Conservation (phyloP, 2,113 vertebrate genomes). For the Bos indicus region DNA sequence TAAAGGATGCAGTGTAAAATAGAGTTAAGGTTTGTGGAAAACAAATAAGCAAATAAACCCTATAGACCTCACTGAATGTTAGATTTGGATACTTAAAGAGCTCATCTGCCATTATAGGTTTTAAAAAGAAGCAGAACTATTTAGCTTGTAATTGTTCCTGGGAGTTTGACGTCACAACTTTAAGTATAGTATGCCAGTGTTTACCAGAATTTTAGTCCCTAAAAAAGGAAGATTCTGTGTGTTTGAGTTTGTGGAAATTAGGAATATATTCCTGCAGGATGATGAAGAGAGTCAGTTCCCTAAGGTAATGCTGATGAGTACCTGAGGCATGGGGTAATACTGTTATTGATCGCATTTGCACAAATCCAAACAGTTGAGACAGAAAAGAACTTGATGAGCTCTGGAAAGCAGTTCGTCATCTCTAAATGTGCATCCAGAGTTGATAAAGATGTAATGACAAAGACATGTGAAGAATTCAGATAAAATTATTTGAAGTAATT, state of each 20-base stretch:
- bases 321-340: neutral
- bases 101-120: neutral
- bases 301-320: neutral
- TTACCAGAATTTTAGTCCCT: neutral
- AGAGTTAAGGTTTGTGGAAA: neutral
- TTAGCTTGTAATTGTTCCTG: neutral
- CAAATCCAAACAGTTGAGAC: neutral
- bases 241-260: neutral
- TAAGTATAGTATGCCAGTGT: neutral
- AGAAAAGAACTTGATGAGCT: neutral
- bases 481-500: neutral
- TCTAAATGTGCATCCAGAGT: neutral
- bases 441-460: neutral
- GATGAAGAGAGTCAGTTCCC: neutral
- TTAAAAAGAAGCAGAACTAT: neutral
- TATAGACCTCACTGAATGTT: neutral
- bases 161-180: neutral
- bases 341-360: neutral
- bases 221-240: neutral
- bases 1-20: neutral
- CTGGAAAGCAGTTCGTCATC: neutral
- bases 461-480: neutral
- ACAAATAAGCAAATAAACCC: neutral
- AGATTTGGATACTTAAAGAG: neutral
- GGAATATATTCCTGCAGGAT: neutral